These are phyloP conservation scores for Oscarella lobularis DNA, from an alignment of 37 sponge, comb jelly and placozoan genomes.

Conservation along the genomic window DNA sequence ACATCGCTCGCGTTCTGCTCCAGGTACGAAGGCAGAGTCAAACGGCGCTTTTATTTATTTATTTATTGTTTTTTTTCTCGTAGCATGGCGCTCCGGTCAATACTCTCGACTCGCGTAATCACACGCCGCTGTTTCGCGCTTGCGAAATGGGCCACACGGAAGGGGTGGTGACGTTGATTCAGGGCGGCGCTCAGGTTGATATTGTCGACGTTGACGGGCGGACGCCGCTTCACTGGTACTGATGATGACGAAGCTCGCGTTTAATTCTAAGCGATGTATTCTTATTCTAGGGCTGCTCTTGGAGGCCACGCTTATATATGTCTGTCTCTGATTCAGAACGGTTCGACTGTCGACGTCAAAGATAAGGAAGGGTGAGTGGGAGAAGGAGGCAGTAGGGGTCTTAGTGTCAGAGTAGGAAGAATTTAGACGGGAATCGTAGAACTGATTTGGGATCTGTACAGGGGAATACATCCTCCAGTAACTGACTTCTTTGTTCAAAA, in stretches of 20 bases:
- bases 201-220: slow-evolving; percentile 50
- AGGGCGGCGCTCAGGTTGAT: slow-evolving; percentile 50
- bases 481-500: too few species aligned
- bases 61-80: not conserved
- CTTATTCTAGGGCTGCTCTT: slow-evolving; percentile 44
- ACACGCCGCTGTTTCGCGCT: slow-evolving; percentile 71
- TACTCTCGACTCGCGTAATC: slow-evolving; percentile 42
- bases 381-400: too few species aligned
- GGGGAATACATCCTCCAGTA: too few species aligned
- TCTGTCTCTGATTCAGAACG: slow-evolving; percentile 26
- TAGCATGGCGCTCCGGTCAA: slow-evolving; percentile 57
- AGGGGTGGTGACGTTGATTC: slow-evolving; percentile 43
- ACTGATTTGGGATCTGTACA: too few species aligned
- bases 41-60: not conserved
- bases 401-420: too few species aligned
- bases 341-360: not conserved
- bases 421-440: too few species aligned
- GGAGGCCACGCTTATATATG: slow-evolving; percentile 73
- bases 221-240: slow-evolving; percentile 61
- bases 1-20: slow-evolving; percentile 46
- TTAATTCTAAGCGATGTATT: not conserved
- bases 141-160: slow-evolving; percentile 76
- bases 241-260: not conserved
- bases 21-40: slow-evolving; percentile 26
- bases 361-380: not conserved